Evolutionary conservation across 2,888 invertebrate genomes (phyloP).

Genomic region (Caenorhabditis zanzibari): DNA sequence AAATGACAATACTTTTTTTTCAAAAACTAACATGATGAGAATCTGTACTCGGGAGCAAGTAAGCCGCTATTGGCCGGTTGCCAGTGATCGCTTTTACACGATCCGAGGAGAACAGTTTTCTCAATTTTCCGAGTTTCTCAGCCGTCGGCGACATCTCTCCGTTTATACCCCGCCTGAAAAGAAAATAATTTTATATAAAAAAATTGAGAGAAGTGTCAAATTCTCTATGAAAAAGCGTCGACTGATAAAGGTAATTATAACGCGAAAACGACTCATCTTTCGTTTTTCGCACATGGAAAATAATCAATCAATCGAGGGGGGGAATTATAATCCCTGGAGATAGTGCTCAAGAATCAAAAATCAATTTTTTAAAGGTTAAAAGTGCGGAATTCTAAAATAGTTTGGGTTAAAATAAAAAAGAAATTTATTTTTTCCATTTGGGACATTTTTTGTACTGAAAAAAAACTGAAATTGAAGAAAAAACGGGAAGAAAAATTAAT

Average conservation of each 20-base stretch:
- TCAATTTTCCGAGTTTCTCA: slow-evolving; percentile 49
- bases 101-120: slow-evolving; percentile 54
- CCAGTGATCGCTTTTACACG: slow-evolving; percentile 52
- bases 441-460: no score
- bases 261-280: background rate
- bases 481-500: no score
- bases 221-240: background rate
- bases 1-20: no score
- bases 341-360: background rate
- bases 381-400: no score
- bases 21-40: slow-evolving; percentile 77
- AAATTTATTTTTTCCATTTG: no score
- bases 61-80: slow-evolving; percentile 68
- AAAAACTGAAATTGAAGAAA: no score
- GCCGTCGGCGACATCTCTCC: slow-evolving; percentile 14
- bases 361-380: background rate
- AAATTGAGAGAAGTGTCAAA: background rate
- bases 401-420: no score
- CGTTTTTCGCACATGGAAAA: background rate
- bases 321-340: background rate
- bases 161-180: slow-evolving; percentile 5
- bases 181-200: background rate
- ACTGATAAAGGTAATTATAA: background rate
- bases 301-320: background rate
- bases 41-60: slow-evolving; percentile 82